Evolutionary conservation across 2,113 vertebrate genomes (phyloP).

Genomic region (Elanus axillaris): DNA sequence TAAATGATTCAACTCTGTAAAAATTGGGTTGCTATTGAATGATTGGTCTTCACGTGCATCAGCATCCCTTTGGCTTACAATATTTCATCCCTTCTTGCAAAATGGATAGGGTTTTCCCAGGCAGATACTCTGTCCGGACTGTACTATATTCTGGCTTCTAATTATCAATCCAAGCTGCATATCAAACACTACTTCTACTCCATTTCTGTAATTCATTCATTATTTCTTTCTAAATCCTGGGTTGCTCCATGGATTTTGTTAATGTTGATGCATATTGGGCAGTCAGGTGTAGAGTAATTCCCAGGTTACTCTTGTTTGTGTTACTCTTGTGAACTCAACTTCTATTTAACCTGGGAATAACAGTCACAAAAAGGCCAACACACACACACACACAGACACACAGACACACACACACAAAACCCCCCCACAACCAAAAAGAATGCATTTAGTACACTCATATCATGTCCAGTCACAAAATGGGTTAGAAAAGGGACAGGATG

Average conservation of each 20-base stretch:
- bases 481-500: not conserved
- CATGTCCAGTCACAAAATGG: not conserved
- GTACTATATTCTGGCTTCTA: not conserved
- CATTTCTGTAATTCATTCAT: not conserved
- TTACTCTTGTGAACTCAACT: not conserved
- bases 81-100: not conserved
- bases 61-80: not conserved
- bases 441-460: not conserved
- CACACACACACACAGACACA: not conserved
- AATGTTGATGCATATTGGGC: not conserved
- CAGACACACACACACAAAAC: no score
- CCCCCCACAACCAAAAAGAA: no score
- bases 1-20: not conserved
- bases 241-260: not conserved
- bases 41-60: not conserved
- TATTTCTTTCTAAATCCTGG: not conserved
- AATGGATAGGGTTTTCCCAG: not conserved
- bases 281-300: not conserved
- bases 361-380: not conserved
- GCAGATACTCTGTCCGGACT: not conserved
- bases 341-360: not conserved
- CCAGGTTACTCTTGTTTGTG: not conserved
- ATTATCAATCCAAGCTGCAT: not conserved
- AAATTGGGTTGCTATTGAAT: not conserved
- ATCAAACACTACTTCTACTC: not conserved